phyloP scores from a whole-genome alignment of 1,140 invertebrate genomes.

The Cyclargus thomasi region DNA sequence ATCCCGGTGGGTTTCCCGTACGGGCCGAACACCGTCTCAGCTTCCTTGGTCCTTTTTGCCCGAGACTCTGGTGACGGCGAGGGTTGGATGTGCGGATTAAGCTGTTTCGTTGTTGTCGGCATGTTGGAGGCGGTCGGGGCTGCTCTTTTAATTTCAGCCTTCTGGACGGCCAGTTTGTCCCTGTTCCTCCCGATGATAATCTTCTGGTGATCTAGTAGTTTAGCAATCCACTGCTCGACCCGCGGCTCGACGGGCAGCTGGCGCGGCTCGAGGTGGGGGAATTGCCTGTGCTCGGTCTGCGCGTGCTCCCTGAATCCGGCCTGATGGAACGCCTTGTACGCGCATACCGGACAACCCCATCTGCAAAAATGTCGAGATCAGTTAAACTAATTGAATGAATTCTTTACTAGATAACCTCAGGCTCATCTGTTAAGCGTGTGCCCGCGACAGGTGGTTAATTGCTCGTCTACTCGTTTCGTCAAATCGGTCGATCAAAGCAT shows the following conservation, averaged over 20 bases:
- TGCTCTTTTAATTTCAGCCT: slow-evolving; percentile 31
- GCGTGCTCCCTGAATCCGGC: slow-evolving; percentile 51
- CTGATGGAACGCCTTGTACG: slow-evolving; percentile 62
- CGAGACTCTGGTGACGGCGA: background rate
- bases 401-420: too few relatives aligned
- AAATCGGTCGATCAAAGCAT: too few relatives aligned
- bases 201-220: slow-evolving; percentile 44
- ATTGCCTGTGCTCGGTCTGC: slow-evolving; percentile 42
- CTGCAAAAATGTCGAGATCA: slow-evolving; percentile 47
- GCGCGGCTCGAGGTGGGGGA: slow-evolving; percentile 32
- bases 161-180: slow-evolving; percentile 43
- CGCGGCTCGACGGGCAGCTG: slow-evolving; percentile 38
- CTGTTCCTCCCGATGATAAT: slow-evolving; percentile 40
- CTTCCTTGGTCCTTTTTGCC: slow-evolving; percentile 21
- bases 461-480: too few relatives aligned
- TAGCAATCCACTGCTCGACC: slow-evolving; percentile 51
- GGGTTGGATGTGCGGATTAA: background rate
- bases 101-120: background rate
- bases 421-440: too few relatives aligned
- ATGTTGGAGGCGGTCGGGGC: slow-evolving; percentile 16
- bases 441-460: background rate
- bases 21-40: slow-evolving; percentile 45
- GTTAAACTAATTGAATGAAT: too few relatives aligned
- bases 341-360: slow-evolving; percentile 55
- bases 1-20: slow-evolving; percentile 38